Conservation (phyloP, 2,797 vertebrate species). For the Catharus ustulatus region DNA sequence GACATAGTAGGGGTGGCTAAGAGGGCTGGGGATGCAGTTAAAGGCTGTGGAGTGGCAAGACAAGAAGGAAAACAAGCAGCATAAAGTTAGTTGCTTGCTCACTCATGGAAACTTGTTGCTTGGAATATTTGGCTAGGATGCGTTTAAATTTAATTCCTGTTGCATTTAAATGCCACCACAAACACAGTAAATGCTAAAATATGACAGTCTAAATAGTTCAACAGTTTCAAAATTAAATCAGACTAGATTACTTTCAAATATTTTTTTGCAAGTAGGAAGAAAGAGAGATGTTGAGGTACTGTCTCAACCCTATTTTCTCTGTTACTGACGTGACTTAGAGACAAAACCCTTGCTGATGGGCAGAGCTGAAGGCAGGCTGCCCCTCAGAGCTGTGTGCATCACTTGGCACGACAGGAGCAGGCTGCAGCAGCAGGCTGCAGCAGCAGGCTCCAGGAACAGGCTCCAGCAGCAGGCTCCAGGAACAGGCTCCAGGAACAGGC, state of each 20-base stretch:
- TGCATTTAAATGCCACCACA: constrained; percentile 43
- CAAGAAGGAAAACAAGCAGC: not conserved
- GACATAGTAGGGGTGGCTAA: not conserved
- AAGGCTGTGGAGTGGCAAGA: not conserved
- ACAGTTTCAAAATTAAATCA: not conserved
- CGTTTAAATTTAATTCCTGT: constrained; percentile 24
- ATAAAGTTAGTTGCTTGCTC: not conserved
- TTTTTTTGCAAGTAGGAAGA: not conserved
- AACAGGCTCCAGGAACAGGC: no score
- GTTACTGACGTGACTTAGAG: not conserved
- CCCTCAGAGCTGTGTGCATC: not conserved
- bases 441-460: no score
- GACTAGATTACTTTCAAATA: not conserved
- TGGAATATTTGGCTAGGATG: not conserved
- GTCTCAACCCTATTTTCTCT: not conserved
- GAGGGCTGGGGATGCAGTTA: not conserved
- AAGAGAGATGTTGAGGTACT: not conserved
- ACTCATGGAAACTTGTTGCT: not conserved
- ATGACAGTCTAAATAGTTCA: not conserved
- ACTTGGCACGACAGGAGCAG: rapidly evolving
- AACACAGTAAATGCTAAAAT: constrained; percentile 19
- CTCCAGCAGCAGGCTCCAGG: no score
- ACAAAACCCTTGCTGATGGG: not conserved
- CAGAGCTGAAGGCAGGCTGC: not conserved
- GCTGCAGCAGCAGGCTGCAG: no score